These are phyloP conservation scores for Heterochromis multidens DNA, from an alignment of 2,113 vertebrate species.

Conservation along the genomic window DNA sequence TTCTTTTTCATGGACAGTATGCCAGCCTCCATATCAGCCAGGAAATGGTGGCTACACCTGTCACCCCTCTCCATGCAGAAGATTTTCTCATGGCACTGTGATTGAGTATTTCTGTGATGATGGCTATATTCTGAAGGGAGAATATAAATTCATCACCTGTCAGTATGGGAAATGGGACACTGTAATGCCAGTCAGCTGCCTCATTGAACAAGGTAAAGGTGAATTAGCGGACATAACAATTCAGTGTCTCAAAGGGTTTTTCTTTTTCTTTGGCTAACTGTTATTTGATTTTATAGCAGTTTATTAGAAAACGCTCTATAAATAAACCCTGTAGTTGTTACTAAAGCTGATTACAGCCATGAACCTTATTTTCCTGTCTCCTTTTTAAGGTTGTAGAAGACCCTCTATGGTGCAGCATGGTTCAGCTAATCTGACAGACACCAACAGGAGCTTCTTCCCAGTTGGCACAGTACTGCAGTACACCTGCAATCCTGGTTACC, in stretches of 20 bases:
- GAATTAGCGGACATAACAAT: background rate
- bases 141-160: conserved; percentile 91
- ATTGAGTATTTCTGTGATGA: conserved; percentile 91
- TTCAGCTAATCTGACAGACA: conserved; percentile 70
- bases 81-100: conserved; percentile 83
- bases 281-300: background rate
- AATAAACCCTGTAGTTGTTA: background rate
- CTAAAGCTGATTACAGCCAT: background rate
- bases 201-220: conserved; percentile 77
- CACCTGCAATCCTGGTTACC: conserved; percentile 71
- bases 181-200: conserved; percentile 88
- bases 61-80: conserved; percentile 87
- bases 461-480: conserved; percentile 74
- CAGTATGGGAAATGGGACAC: conserved; percentile 90
- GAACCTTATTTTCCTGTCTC: background rate
- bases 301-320: background rate
- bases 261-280: background rate
- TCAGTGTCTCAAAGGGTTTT: background rate
- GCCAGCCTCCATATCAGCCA: conserved; percentile 85
- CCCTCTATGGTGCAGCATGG: conserved; percentile 65
- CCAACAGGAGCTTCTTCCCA: conserved; percentile 66
- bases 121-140: conserved; percentile 89
- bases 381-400: conserved; percentile 59
- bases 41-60: conserved; percentile 92
- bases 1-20: conserved; percentile 71